Evolutionary conservation across 2,888 invertebrate genomes (phyloP).

Genomic region (Zeuzera pyrina): DNA sequence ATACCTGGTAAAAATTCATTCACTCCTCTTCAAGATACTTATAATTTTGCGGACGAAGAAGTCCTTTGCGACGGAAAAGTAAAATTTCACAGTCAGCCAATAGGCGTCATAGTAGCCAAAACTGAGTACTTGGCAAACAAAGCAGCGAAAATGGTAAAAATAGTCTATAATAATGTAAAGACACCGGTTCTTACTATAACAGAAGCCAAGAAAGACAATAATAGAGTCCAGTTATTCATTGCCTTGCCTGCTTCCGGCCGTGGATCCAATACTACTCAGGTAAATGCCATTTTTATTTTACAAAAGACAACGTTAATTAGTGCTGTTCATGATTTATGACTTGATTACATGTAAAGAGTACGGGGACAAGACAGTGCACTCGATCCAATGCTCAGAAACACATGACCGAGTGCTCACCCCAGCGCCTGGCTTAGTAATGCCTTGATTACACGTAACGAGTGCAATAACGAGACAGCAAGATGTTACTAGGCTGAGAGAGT

Average conservation of each 20-base stretch:
- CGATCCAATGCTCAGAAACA: no score
- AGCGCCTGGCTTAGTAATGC: no score
- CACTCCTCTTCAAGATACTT: slow-evolving; percentile 8
- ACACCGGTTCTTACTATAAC: slow-evolving; percentile 33
- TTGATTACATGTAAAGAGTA: no score
- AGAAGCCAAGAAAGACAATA: slow-evolving; percentile 20
- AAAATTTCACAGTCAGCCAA: slow-evolving; percentile 75
- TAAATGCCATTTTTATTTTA: no score
- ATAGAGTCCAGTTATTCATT: slow-evolving; percentile 1
- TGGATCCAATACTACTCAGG: slow-evolving; percentile 11
- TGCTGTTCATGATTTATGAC: not conserved
- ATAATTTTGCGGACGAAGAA: slow-evolving; percentile 29
- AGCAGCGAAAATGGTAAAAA: slow-evolving; percentile 66
- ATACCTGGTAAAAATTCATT: slow-evolving; percentile 70
- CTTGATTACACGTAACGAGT: no score
- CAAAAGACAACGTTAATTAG: not conserved
- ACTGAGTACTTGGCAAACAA: slow-evolving; percentile 65
- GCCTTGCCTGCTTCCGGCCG: slow-evolving; percentile 14
- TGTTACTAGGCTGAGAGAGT: no score
- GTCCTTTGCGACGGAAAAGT: slow-evolving; percentile 56
- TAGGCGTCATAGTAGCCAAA: slow-evolving; percentile 79
- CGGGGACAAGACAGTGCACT: no score
- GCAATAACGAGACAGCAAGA: no score
- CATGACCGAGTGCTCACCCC: no score
- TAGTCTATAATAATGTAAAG: slow-evolving; percentile 45